phyloP scores from a whole-genome alignment of 2,888 invertebrate genomes.

The Ceraclea dissimilis region DNA sequence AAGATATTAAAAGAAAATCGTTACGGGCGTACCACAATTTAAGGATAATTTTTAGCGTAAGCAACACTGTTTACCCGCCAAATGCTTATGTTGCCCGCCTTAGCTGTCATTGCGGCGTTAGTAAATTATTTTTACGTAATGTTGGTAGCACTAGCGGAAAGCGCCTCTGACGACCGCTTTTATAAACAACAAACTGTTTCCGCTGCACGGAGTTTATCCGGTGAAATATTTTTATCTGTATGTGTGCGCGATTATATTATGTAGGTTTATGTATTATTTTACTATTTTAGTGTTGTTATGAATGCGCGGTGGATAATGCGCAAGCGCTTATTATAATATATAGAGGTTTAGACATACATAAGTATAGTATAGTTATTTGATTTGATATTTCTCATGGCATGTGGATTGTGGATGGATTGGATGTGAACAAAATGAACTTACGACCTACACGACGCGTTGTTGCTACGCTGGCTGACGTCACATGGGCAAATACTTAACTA shows the following conservation, averaged over 20 bases:
- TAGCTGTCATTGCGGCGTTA: slow-evolving; percentile 21
- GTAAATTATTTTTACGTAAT: slow-evolving; percentile 2
- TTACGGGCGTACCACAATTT: too few species aligned
- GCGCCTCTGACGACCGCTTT: slow-evolving; percentile 19
- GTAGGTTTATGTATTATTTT: slow-evolving; percentile 2
- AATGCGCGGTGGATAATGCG: slow-evolving; percentile 3
- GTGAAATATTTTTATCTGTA: slow-evolving; percentile 18
- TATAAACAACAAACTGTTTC: slow-evolving; percentile 11
- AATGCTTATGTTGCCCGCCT: slow-evolving; percentile 12
- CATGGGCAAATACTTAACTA: slow-evolving; percentile 12
- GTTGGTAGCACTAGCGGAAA: slow-evolving; percentile 14
- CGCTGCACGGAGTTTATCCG: slow-evolving; percentile 18
- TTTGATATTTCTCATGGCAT: not conserved
- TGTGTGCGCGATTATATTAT: not conserved
- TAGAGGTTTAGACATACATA: too few species aligned
- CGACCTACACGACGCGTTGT: slow-evolving; percentile 20
- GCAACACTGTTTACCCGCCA: slow-evolving; percentile 13
- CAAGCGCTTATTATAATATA: not conserved
- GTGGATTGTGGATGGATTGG: slow-evolving; percentile 12
- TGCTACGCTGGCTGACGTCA: slow-evolving; percentile 22
- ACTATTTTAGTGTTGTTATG: not conserved
- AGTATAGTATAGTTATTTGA: not conserved
- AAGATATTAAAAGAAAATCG: too few species aligned
- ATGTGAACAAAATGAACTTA: slow-evolving; percentile 21
- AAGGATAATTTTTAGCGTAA: not conserved